These are phyloP conservation scores for Psilanteris sp. DNA, from an alignment of 1,140 invertebrate species.

Conservation along the genomic window DNA sequence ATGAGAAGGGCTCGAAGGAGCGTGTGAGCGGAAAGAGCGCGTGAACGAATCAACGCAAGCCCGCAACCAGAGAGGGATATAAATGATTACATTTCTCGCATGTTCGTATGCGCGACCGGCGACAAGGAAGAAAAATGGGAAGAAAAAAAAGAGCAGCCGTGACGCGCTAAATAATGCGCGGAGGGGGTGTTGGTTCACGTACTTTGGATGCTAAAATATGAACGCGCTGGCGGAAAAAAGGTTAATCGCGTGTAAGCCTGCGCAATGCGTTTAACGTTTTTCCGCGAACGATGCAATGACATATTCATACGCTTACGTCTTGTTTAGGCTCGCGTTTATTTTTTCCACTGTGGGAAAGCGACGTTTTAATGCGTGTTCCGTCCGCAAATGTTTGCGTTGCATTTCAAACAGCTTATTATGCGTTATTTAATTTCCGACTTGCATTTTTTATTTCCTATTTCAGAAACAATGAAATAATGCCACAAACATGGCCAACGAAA, in stretches of 20 bases:
- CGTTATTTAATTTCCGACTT: no score
- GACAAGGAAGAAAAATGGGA: conserved; percentile 5
- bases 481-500: no score
- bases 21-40: conserved; percentile 51
- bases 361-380: conserved; percentile 3
- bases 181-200: conserved; percentile 29
- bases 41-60: conserved; percentile 10
- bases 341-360: conserved; percentile 47
- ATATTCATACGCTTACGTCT: conserved; percentile 48
- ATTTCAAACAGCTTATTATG: no score
- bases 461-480: no score
- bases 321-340: conserved; percentile 17
- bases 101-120: conserved; percentile 4
- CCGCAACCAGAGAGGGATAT: conserved; percentile 35
- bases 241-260: conserved; percentile 55
- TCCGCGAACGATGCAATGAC: conserved; percentile 33
- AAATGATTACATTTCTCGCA: conserved; percentile 50
- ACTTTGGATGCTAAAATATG: conserved; percentile 59
- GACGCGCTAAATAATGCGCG: conserved; percentile 23
- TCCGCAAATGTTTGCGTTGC: no score
- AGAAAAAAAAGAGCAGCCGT: conserved; percentile 1
- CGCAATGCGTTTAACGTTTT: conserved; percentile 50
- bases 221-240: conserved; percentile 43
- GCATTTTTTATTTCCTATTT: no score
- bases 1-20: conserved; percentile 38